A percentile compares a stretch with the other conserved stretches of the same genome.
phyloP scores from a whole-genome alignment of 2,113 vertebrate genomes.

The Edolisoma coerulescens region DNA sequence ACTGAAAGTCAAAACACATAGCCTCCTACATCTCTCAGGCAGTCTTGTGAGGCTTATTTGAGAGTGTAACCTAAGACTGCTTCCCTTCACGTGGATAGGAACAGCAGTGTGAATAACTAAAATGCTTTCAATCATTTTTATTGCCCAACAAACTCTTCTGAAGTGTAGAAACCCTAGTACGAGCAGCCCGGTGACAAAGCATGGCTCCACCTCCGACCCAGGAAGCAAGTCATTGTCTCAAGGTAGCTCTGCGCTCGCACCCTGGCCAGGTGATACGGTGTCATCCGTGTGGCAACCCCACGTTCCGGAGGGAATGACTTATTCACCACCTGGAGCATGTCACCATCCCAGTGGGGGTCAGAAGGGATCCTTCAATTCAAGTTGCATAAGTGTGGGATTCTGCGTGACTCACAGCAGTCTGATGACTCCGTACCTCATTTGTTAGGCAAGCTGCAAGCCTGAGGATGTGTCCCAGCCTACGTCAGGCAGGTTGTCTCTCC shows the following conservation, averaged over 20 bases:
- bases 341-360: not conserved
- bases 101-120: not conserved
- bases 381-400: not conserved
- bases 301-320: not conserved
- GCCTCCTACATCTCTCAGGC: not conserved
- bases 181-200: not conserved
- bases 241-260: fast-evolving
- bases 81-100: not conserved
- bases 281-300: not conserved
- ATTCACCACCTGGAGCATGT: not conserved
- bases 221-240: not conserved
- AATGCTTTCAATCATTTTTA: not conserved
- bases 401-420: not conserved
- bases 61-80: not conserved
- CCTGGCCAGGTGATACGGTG: fast-evolving
- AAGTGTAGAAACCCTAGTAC: not conserved
- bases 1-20: not conserved
- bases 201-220: fast-evolving
- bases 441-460: not conserved
- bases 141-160: not conserved
- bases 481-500: not conserved
- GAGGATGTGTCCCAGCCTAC: not conserved
- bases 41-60: not conserved
- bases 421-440: not conserved
- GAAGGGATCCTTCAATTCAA: not conserved